phyloP scores from a whole-genome alignment of 2,797 vertebrate genomes.

The Leucoraja ocellata region DNA sequence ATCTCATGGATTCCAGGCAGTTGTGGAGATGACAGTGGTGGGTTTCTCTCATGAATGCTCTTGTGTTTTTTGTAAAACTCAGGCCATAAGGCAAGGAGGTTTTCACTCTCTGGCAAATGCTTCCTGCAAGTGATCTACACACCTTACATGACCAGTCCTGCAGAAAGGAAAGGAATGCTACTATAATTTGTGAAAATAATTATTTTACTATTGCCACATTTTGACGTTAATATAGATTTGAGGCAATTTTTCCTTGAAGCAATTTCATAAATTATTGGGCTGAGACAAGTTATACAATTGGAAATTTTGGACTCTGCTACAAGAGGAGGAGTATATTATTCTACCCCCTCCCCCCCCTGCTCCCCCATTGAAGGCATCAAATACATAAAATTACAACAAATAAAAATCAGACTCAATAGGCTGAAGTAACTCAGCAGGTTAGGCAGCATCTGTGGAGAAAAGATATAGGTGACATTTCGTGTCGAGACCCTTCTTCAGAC shows the following conservation, averaged over 20 bases:
- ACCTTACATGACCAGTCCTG: not conserved
- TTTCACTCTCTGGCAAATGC: not conserved
- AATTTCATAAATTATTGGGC: not conserved
- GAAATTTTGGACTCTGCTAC: not conserved
- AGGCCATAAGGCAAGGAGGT: not conserved
- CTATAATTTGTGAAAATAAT: not conserved
- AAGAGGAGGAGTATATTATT: not conserved
- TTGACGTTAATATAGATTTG: not conserved
- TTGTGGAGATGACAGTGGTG: not conserved
- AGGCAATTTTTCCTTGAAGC: not conserved
- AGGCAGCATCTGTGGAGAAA: no score
- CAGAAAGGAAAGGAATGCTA: not conserved
- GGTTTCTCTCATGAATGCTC: not conserved
- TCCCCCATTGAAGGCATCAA: not conserved
- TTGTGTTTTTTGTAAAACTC: not conserved
- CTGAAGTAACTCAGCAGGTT: no score
- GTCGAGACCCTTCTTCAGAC: no score
- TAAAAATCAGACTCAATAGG: not conserved
- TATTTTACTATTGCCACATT: not conserved
- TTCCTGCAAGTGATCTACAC: not conserved
- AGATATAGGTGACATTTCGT: no score
- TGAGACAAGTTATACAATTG: not conserved
- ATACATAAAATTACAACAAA: constrained; percentile 13
- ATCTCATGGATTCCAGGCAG: not conserved
- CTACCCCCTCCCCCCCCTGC: not conserved